These are phyloP conservation scores for Sigmodon hispidus DNA, from an alignment of 2,113 vertebrate species.

Conservation along the genomic window DNA sequence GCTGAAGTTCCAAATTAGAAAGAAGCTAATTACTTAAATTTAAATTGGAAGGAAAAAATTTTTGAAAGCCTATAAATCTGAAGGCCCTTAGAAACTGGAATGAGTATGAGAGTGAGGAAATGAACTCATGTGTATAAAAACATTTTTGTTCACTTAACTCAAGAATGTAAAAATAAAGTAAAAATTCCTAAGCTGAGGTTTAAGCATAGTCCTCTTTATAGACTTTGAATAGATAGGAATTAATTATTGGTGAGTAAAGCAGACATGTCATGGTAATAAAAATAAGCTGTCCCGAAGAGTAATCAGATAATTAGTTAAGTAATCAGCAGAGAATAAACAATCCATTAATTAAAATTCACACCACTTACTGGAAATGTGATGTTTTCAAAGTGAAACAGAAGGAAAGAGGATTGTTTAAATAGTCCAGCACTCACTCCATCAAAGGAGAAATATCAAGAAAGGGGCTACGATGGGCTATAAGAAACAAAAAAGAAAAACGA, in stretches of 20 bases:
- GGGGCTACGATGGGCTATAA: neutral
- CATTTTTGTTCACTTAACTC: conserved; percentile 32
- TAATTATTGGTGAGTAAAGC: neutral
- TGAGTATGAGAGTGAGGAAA: conserved; percentile 47
- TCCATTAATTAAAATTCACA: conserved; percentile 35
- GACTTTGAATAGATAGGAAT: neutral
- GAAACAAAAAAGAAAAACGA: conserved; percentile 45
- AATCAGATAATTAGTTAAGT: neutral
- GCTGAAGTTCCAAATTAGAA: conserved; percentile 61
- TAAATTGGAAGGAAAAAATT: conserved; percentile 66
- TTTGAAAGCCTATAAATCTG: conserved; percentile 69
- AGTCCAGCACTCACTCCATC: neutral
- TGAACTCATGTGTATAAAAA: conserved; percentile 60
- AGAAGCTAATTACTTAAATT: conserved; percentile 70
- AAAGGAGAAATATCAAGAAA: neutral
- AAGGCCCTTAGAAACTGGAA: conserved; percentile 63
- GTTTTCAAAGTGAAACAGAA: neutral
- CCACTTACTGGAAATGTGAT: conserved; percentile 24
- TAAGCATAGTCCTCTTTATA: neutral
- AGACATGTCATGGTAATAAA: neutral
- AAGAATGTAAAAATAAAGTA: conserved; percentile 58
- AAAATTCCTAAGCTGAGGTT: neutral
- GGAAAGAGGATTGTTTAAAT: conserved; percentile 42
- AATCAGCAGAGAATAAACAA: conserved; percentile 40
- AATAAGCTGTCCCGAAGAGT: neutral